Conservation (phyloP, 2,888 invertebrate species). For the Cryptocephalus moraei region DNA sequence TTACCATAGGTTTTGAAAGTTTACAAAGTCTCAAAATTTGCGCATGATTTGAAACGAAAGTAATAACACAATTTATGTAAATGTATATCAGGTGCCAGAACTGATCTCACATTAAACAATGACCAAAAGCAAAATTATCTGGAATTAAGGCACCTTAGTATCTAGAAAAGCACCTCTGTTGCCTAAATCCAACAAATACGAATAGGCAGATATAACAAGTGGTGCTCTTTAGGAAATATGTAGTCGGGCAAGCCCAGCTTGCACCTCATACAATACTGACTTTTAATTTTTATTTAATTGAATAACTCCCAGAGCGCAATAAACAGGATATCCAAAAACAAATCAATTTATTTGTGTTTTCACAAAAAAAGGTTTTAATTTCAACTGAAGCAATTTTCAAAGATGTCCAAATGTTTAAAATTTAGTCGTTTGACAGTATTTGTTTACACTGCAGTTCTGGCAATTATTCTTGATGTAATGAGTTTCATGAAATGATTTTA, state of each 20-base stretch:
- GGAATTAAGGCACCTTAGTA: constrained; percentile 18
- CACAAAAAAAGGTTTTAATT: neutral
- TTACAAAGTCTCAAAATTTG: too few relatives aligned
- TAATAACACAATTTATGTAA: too few relatives aligned
- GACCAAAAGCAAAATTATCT: neutral
- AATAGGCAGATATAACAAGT: constrained; percentile 9
- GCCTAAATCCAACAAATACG: constrained; percentile 13
- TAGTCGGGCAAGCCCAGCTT: neutral
- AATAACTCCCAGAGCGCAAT: neutral
- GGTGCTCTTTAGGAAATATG: constrained; percentile 4
- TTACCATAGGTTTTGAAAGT: too few relatives aligned
- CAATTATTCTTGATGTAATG: neutral
- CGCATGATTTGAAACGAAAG: too few relatives aligned
- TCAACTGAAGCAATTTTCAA: neutral
- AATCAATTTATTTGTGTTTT: neutral
- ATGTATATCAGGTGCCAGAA: neutral
- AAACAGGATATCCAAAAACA: neutral
- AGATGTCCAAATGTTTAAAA: too few relatives aligned
- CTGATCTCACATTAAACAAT: neutral
- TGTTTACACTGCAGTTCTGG: too few relatives aligned
- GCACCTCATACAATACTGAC: neutral
- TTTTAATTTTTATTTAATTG: neutral
- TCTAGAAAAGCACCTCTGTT: constrained; percentile 13
- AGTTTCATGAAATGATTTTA: neutral
- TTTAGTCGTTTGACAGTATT: too few relatives aligned